Percentiles rank a stretch among this genome's conserved stretches.
Conservation (phyloP, 1,140 invertebrate species). For the Heliconius eleuchia region DNA sequence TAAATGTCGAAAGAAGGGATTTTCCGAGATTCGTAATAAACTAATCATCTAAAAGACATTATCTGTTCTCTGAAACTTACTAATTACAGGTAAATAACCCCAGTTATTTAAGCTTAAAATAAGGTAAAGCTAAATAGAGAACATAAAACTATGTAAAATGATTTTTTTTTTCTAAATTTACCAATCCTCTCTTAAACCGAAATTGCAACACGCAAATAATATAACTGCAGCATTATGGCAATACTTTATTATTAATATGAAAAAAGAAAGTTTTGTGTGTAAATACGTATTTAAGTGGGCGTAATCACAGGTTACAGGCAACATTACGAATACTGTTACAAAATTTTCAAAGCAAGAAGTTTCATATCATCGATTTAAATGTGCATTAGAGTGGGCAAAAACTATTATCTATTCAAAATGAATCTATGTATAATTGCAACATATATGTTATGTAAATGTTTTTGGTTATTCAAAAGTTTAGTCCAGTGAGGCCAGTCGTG, state of each 20-base stretch:
- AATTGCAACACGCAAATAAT: constrained; percentile 16
- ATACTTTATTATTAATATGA: constrained; percentile 17
- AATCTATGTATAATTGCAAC: neutral
- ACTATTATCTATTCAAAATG: constrained; percentile 1
- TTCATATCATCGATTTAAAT: constrained; percentile 8
- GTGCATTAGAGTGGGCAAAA: constrained; percentile 13
- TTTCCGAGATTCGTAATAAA: no score
- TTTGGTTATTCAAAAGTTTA: neutral
- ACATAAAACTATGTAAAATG: neutral
- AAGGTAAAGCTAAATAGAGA: no score
- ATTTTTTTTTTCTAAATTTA: neutral
- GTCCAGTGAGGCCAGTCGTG: no score
- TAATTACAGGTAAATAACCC: no score
- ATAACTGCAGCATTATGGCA: neutral
- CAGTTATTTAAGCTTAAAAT: no score
- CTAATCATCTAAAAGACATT: neutral
- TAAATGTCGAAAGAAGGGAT: no score
- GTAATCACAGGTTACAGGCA: constrained; percentile 16
- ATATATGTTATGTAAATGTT: neutral
- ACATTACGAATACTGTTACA: neutral
- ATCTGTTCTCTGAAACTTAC: neutral
- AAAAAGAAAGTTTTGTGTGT: neutral
- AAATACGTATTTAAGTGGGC: neutral
- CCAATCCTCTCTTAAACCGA: neutral
- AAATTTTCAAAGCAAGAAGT: constrained; percentile 7